Conservation (phyloP, 2,888 invertebrate species). For the Sicus ferrugineus region DNA sequence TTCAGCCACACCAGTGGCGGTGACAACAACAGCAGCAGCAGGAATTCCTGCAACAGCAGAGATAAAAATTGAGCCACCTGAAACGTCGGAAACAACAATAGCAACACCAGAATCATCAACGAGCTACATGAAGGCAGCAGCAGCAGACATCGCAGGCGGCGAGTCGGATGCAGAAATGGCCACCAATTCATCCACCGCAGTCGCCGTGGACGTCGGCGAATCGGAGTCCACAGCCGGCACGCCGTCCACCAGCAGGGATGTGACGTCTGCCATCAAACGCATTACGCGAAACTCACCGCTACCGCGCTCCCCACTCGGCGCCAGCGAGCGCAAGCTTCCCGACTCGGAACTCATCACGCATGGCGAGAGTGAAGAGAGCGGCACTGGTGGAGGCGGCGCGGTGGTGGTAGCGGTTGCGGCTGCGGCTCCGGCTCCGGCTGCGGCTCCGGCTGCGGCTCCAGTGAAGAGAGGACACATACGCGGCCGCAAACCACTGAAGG, state of each 20-base stretch:
- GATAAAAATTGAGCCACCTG: slow-evolving; percentile 35
- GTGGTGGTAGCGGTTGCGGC: not conserved
- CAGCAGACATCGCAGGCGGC: slow-evolving; percentile 4
- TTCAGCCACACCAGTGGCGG: not conserved
- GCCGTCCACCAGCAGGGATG: slow-evolving; percentile 40
- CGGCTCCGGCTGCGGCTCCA: not conserved
- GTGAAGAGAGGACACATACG: slow-evolving; percentile 43
- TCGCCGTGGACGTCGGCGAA: slow-evolving; percentile 30
- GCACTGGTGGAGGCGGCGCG: not conserved
- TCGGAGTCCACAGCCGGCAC: slow-evolving; percentile 27
- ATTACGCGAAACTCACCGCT: slow-evolving; percentile 56
- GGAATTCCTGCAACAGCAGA: slow-evolving; percentile 37
- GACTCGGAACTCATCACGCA: slow-evolving; percentile 38
- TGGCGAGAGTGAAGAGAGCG: slow-evolving; percentile 45
- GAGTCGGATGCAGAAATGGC: slow-evolving; percentile 24
- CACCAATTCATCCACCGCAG: slow-evolving; percentile 17
- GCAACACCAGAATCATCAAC: not conserved
- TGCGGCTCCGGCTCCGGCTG: not conserved
- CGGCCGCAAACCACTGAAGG: slow-evolving; percentile 56
- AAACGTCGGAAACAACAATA: slow-evolving; percentile 14
- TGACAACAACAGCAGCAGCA: slow-evolving; percentile 38
- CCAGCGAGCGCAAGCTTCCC: slow-evolving; percentile 5
- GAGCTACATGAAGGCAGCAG: slow-evolving; percentile 19
- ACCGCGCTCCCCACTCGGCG: slow-evolving; percentile 41
- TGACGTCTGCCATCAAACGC: slow-evolving; percentile 37